phyloP scores from a whole-genome alignment of 2,113 vertebrate genomes.

The Oncorhynchus masou region DNA sequence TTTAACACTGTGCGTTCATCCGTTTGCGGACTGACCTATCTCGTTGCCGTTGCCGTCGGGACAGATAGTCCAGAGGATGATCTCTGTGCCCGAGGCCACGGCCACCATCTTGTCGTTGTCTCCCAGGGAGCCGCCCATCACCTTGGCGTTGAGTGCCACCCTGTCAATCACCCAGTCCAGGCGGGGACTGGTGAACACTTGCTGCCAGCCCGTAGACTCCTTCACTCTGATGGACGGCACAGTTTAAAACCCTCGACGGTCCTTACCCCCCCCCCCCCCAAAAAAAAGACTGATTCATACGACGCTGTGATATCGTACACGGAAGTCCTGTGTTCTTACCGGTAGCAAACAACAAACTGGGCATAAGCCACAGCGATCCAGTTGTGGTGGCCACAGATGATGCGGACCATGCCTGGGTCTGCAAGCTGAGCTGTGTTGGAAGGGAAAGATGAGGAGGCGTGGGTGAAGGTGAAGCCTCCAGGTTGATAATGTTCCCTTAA shows the following conservation, averaged over 20 bases:
- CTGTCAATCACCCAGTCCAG: conserved; percentile 89
- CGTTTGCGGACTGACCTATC: conserved; percentile 71
- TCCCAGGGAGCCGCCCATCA: conserved; percentile 81
- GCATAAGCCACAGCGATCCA: conserved; percentile 90
- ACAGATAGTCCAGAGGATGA: conserved; percentile 88
- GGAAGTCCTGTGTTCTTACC: conserved; percentile 58
- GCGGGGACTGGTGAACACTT: conserved; percentile 86
- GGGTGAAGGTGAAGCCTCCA: background rate
- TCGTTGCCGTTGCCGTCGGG: conserved; percentile 83
- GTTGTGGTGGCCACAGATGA: conserved; percentile 90
- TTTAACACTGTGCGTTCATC: no score
- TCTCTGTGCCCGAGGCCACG: conserved; percentile 80
- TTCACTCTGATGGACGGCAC: conserved; percentile 77
- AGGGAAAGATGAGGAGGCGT: background rate
- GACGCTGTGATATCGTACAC: no score
- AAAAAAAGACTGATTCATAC: background rate
- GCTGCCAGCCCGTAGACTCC: conserved; percentile 90
- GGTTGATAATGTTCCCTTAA: no score
- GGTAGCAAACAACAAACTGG: conserved; percentile 91
- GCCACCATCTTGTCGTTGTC: conserved; percentile 95
- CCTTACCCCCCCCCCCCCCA: background rate
- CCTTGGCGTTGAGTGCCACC: conserved; percentile 86
- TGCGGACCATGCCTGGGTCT: conserved; percentile 84
- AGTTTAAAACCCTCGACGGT: background rate
- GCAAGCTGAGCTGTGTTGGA: conserved; percentile 57